Percentiles rank a stretch among this genome's conserved stretches.
Conservation (phyloP, 92 coral and sea anemone species). For the Meandrina meandrites region DNA sequence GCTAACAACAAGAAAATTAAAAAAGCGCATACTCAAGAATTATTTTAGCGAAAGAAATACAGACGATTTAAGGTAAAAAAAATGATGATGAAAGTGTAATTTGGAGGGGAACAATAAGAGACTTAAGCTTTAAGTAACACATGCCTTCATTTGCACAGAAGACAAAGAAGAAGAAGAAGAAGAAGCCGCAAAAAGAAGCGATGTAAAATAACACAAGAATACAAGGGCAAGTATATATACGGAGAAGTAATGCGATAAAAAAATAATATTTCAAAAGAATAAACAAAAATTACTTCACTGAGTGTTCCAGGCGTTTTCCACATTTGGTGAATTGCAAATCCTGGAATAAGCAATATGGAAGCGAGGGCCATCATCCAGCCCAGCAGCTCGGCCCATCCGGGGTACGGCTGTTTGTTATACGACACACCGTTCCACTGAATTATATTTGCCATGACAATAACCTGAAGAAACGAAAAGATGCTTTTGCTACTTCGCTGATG, state of each 20-base stretch:
- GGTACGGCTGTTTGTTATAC: slow-evolving; percentile 65
- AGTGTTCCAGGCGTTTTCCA: slow-evolving; percentile 73
- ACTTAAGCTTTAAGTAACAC: no score
- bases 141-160: no score
- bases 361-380: slow-evolving; percentile 75
- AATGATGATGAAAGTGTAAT: no score
- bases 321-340: slow-evolving; percentile 72
- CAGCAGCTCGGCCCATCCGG: slow-evolving; percentile 82
- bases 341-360: slow-evolving; percentile 65
- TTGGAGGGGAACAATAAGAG: no score
- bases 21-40: neutral
- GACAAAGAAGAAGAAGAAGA: no score
- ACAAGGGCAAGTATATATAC: no score
- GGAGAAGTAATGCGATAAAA: no score
- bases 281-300: slow-evolving; percentile 55
- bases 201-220: no score
- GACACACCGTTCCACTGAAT: slow-evolving; percentile 77
- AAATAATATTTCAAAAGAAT: no score
- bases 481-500: no score
- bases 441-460: slow-evolving; percentile 67
- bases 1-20: slow-evolving; percentile 11
- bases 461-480: slow-evolving; percentile 25
- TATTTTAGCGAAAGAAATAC: neutral
- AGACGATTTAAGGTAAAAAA: neutral
- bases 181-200: no score